phyloP scores from a whole-genome alignment of 2,797 vertebrate genomes.

The Acrossocheilus wenchowensis region DNA sequence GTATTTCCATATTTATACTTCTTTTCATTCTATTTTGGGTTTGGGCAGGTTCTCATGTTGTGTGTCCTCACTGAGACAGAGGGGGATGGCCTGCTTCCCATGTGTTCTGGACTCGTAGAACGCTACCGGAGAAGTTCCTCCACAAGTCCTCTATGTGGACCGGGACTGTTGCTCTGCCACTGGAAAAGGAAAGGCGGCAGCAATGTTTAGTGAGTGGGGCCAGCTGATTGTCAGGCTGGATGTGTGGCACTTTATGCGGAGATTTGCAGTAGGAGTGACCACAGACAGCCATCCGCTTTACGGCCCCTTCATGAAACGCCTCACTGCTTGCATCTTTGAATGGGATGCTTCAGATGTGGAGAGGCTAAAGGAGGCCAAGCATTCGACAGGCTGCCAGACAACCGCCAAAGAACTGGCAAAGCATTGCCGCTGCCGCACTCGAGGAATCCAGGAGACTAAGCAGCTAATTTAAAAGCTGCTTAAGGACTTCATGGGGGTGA shows the following conservation, averaged over 20 bases:
- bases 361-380: background rate
- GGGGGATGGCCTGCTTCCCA: background rate
- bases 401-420: background rate
- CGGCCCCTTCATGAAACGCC: background rate
- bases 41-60: background rate
- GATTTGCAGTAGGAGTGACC: background rate
- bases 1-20: background rate
- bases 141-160: background rate
- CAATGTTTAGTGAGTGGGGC: background rate
- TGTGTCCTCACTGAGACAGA: background rate
- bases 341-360: background rate
- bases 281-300: background rate
- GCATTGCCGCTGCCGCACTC: background rate
- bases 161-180: background rate
- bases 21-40: background rate
- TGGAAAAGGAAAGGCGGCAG: background rate
- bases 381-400: background rate
- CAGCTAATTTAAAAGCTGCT: constrained; percentile 21
- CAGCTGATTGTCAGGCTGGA: background rate
- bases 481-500: background rate
- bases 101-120: background rate
- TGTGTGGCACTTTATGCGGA: background rate
- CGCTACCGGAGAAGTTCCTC: background rate
- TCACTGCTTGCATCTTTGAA: constrained; percentile 19
- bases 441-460: constrained; percentile 8